Base-by-base conservation (phyloP, 2,888 invertebrate species). In the Pollenia amentaria region DNA sequence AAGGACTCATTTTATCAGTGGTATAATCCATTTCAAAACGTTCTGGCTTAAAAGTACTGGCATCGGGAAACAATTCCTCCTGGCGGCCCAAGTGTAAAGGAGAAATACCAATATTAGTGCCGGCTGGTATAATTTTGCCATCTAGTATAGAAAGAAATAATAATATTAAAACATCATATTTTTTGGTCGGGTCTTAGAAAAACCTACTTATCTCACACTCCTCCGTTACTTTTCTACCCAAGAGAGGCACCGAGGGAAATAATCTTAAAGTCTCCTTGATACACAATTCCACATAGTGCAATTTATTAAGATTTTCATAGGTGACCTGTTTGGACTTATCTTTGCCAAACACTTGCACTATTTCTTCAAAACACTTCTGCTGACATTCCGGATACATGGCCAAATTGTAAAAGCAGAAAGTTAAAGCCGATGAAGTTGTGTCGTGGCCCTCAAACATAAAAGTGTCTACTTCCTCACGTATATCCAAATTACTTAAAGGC, bases 381-480 rank as follows among this genome's bases (percentile, higher is more conserved):
- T 95, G 95, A 46, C 94, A 89, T n/a, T 94, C 92, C 1, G 93
- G 94, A 91, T 94, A 88, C 40, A 91, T 90, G 1, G 94, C 94
- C 57, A 95, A 90, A 84, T 93, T 92, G 86, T 94, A 94, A 40
- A 95, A 91, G 69, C 94, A 91, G 92, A 94, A 95, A 81, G 92
- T 92, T 12, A 95, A 92, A 3, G 94, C 94, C 14, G 94, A 93
- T 0, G 94, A 93, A 11, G 94, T 94, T 4, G 95, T 95, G 83
- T 94, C 94, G 80, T 94, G 94, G 0, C 94, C 94, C 92, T 95
- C 96, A 92, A 96, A 96, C 95, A 96, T 95, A 89, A 96, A 96
- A 0, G 96, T 96, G 88, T 96, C 95, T 0, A 96, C 96, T 93
- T 96, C 96, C 90, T 96, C 95, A 77, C 95, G 94, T 60, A 96